phyloP scores from a whole-genome alignment of 2,113 vertebrate species.

The Parotia lawesii region DNA sequence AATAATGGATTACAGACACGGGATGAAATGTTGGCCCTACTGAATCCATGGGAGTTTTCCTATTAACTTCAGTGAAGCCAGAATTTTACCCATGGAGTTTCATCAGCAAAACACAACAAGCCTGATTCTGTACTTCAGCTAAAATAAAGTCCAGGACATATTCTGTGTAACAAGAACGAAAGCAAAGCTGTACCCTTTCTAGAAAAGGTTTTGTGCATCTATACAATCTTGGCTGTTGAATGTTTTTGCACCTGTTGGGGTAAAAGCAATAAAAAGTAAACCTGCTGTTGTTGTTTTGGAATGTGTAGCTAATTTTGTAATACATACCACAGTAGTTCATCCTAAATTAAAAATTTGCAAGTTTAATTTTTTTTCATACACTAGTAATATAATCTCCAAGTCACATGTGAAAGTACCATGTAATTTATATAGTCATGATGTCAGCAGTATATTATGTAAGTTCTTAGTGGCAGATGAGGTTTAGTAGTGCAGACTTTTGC shows the following conservation, averaged over 20 bases:
- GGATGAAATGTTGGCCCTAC: neutral
- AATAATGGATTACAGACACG: slow-evolving; percentile 65
- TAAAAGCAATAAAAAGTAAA: slow-evolving; percentile 57
- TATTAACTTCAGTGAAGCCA: neutral
- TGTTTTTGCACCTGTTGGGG: slow-evolving; percentile 54
- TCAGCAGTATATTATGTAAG: slow-evolving; percentile 71
- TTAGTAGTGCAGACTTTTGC: slow-evolving; percentile 36
- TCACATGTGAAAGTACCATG: slow-evolving; percentile 65
- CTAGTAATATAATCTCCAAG: slow-evolving; percentile 64
- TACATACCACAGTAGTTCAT: slow-evolving; percentile 4
- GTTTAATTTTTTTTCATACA: slow-evolving; percentile 49
- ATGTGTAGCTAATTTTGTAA: slow-evolving; percentile 44
- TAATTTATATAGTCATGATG: slow-evolving; percentile 69
- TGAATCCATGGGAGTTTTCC: slow-evolving; percentile 20
- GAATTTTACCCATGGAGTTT: slow-evolving; percentile 19
- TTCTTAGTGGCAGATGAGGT: slow-evolving; percentile 57
- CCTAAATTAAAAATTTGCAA: slow-evolving; percentile 57
- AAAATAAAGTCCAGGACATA: neutral
- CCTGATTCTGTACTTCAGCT: slow-evolving; percentile 49
- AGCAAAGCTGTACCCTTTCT: slow-evolving; percentile 11
- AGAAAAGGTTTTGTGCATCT: neutral
- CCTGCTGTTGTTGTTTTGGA: neutral
- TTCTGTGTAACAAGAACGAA: neutral
- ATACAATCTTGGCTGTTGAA: neutral
- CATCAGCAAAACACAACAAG: slow-evolving; percentile 28